Evolutionary conservation across 2,888 invertebrate species (phyloP).

Genomic region (Sesia bembeciformis): DNA sequence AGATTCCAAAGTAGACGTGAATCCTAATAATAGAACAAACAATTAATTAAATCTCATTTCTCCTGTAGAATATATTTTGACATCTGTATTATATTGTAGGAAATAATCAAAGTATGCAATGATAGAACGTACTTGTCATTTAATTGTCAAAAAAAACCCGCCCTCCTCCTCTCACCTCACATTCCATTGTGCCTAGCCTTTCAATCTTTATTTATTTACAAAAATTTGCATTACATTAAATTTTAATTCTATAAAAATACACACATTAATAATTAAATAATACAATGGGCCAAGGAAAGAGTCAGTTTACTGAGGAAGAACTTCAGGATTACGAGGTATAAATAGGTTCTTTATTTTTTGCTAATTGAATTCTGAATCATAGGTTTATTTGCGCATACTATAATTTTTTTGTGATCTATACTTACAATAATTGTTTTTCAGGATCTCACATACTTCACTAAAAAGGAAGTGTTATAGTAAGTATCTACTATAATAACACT

Average conservation of each 20-base stretch:
- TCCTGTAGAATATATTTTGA: no score
- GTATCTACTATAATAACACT: conserved; percentile 33
- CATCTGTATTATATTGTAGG: no score
- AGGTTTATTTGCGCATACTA: neutral
- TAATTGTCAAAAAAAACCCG: no score
- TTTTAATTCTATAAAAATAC: no score
- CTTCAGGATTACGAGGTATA: conserved; percentile 91
- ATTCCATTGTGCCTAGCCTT: no score
- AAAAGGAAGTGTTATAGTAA: conserved; percentile 93
- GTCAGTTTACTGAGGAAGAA: conserved; percentile 91
- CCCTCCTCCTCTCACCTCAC: no score
- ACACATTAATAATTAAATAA: no score
- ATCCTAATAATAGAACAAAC: neutral
- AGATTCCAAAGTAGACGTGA: conserved; percentile 1
- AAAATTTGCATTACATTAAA: no score
- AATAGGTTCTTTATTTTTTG: neutral
- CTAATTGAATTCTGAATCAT: neutral
- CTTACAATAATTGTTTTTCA: conserved; percentile 45
- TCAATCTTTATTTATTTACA: no score
- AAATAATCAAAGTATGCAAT: no score
- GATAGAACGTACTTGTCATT: no score
- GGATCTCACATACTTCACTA: conserved; percentile 95
- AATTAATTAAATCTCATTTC: no score
- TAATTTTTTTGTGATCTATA: neutral
- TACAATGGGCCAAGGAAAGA: conserved; percentile 85